A percentile compares a stretch with the other conserved stretches of the same genome.
These are phyloP conservation scores for Argyrosomus japonicus DNA, from an alignment of 2,113 vertebrate genomes.

Conservation along the genomic window DNA sequence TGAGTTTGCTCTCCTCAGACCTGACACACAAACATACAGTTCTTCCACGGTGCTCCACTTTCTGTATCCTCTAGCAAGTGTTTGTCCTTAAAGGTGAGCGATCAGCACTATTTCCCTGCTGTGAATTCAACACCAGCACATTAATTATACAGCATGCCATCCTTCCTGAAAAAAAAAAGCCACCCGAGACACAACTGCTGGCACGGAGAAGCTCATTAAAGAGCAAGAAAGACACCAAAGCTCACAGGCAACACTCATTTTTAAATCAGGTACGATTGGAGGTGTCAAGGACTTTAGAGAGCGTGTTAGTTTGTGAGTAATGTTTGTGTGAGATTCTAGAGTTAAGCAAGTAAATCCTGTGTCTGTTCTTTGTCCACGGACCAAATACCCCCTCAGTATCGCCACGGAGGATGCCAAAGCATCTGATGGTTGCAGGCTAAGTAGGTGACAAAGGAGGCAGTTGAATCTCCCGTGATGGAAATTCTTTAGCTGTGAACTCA, in stretches of 20 bases:
- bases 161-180: constrained; percentile 23
- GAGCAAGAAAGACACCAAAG: not conserved
- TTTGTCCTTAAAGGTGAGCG: constrained; percentile 50
- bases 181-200: constrained; percentile 11
- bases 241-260: not conserved
- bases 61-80: constrained; percentile 11
- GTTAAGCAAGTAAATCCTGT: not conserved
- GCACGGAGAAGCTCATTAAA: constrained; percentile 12
- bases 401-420: constrained; percentile 5
- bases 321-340: not conserved
- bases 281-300: not conserved
- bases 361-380: constrained; percentile 5
- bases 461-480: not conserved
- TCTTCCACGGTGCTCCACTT: constrained; percentile 1
- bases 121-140: constrained; percentile 44
- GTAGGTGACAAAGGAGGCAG: constrained; percentile 19
- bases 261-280: not conserved
- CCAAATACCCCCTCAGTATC: constrained; percentile 9
- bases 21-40: too few relatives aligned
- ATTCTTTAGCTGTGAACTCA: constrained; percentile 27
- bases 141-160: constrained; percentile 52
- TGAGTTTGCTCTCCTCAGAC: too few relatives aligned
- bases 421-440: constrained; percentile 26
- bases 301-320: not conserved
- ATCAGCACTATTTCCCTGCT: constrained; percentile 44